These are phyloP conservation scores for Gulo gulo DNA, from an alignment of 2,113 vertebrate species.

Conservation along the genomic window DNA sequence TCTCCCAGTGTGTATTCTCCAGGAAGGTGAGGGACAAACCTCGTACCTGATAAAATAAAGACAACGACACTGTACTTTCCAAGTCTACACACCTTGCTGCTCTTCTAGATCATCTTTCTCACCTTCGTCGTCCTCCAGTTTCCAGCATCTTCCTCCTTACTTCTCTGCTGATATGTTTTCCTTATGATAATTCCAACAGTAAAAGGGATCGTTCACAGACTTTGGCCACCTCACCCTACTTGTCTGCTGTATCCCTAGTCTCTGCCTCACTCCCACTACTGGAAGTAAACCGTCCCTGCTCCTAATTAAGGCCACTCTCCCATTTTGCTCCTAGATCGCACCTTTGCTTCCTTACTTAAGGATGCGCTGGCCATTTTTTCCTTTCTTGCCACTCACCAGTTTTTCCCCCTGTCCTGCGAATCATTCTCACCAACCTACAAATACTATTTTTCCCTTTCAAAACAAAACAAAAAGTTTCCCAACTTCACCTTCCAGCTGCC, in stretches of 20 bases:
- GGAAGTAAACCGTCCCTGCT: background rate
- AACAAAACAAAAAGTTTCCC: background rate
- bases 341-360: background rate
- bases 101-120: background rate
- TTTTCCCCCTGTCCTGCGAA: background rate
- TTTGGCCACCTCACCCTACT: background rate
- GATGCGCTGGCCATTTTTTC: background rate
- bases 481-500: background rate
- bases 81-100: background rate
- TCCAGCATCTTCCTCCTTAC: background rate
- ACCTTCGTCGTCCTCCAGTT: background rate
- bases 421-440: background rate
- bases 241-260: background rate
- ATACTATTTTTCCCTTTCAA: background rate
- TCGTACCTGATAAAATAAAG: background rate
- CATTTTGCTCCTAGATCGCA: background rate
- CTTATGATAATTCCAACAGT: background rate
- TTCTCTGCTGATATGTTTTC: background rate
- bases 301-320: background rate
- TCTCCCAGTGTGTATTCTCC: background rate
- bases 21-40: background rate
- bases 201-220: background rate
- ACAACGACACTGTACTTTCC: background rate
- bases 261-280: background rate
- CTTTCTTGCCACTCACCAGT: background rate